These are phyloP conservation scores for Oophaga pumilio DNA, from an alignment of 2,113 vertebrate species.

Conservation along the genomic window DNA sequence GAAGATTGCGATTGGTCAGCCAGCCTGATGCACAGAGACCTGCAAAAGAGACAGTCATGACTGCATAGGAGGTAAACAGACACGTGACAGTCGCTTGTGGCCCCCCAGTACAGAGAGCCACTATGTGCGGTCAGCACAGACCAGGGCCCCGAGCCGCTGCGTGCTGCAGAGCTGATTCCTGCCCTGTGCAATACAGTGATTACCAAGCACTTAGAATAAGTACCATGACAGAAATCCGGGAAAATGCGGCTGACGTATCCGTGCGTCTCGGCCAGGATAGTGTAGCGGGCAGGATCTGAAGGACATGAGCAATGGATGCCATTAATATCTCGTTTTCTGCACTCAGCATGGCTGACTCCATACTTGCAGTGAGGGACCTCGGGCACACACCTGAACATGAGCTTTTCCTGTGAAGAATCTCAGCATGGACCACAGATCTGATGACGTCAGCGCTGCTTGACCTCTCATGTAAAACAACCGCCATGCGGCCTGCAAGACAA, in stretches of 20 bases:
- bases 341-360: not conserved
- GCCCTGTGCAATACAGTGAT: too few species aligned
- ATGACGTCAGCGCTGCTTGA: conserved; percentile 73
- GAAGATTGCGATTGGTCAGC: conserved; percentile 76
- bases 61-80: not conserved
- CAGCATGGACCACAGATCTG: conserved; percentile 74
- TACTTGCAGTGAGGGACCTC: not conserved
- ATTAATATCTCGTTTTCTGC: not conserved
- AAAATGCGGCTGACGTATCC: conserved; percentile 74
- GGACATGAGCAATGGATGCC: not conserved
- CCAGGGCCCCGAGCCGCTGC: too few species aligned
- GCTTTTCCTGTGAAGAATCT: conserved; percentile 24
- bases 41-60: conserved; percentile 58
- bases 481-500: conserved; percentile 65
- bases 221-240: conserved; percentile 77
- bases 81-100: too few species aligned
- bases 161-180: too few species aligned
- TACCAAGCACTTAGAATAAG: not conserved
- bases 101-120: too few species aligned
- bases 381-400: not conserved
- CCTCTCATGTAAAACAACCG: conserved; percentile 73
- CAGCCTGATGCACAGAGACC: conserved; percentile 76
- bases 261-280: conserved; percentile 73
- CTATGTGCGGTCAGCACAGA: too few species aligned
- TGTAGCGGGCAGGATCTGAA: conserved; percentile 65